These are phyloP conservation scores for Drosophila guanche DNA, from an alignment of 1,140 invertebrate genomes.

Conservation along the genomic window DNA sequence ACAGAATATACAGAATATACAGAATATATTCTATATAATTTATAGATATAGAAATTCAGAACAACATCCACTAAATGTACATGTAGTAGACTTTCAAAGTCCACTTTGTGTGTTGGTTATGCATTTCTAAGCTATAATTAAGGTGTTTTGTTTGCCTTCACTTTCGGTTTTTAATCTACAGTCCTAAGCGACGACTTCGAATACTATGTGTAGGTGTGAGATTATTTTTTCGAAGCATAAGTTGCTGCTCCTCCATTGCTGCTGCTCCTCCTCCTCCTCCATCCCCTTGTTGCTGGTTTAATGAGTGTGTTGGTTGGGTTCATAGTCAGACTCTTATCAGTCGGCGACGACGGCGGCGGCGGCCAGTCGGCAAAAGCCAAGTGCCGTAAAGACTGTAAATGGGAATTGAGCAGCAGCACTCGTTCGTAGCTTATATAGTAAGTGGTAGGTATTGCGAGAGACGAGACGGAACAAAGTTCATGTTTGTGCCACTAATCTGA, in stretches of 20 bases:
- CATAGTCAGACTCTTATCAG: slow-evolving; percentile 73
- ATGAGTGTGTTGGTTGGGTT: slow-evolving; percentile 57
- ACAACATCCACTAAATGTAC: slow-evolving; percentile 24
- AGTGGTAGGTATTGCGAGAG: slow-evolving; percentile 15
- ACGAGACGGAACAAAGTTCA: slow-evolving; percentile 36
- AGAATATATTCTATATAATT: slow-evolving; percentile 8
- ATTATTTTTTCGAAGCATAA: slow-evolving; percentile 65
- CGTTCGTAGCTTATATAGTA: slow-evolving; percentile 36
- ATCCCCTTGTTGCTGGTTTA: slow-evolving; percentile 39
- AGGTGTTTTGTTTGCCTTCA: slow-evolving; percentile 68
- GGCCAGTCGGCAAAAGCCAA: no score
- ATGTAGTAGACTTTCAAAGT: slow-evolving; percentile 53
- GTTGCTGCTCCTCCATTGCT: slow-evolving; percentile 28
- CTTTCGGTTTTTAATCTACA: slow-evolving; percentile 62
- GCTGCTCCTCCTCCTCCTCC: no score
- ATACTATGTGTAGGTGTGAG: slow-evolving; percentile 69
- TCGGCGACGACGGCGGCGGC: slow-evolving; percentile 29
- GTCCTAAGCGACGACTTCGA: slow-evolving; percentile 25
- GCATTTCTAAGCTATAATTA: slow-evolving; percentile 39
- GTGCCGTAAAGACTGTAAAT: slow-evolving; percentile 27
- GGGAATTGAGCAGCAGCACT: slow-evolving; percentile 43
- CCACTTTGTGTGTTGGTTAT: slow-evolving; percentile 50
- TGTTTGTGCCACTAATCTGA: background rate
- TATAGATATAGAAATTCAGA: slow-evolving; percentile 20
- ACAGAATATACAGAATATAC: slow-evolving; percentile 10